Evolutionary conservation across 2,797 vertebrate species (phyloP), one percentile per base, ranked within the genome.

Genomic region (Gambelia wislizenii): DNA sequence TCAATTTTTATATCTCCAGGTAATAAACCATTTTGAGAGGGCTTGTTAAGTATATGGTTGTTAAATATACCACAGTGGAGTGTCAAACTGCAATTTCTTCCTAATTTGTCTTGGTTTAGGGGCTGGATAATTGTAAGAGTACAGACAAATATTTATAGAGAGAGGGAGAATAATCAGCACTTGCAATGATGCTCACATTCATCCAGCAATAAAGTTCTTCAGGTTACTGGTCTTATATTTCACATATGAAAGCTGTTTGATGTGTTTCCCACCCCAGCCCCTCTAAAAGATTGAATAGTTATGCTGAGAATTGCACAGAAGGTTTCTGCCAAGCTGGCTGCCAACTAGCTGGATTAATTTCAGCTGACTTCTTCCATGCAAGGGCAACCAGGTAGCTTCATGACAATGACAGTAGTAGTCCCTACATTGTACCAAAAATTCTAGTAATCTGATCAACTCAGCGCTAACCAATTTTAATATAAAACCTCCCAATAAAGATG

Each of bases 381-480:
- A 0, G 20, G 69, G 42, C 0, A 9, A 20, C 59, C 70, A 0
- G 47, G 86, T 77, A 87, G 82, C 85, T 89, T 54, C 18, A 33
- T 0, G 0, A 84, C 42, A 87, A 30, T 0, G 30, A 89, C 47
- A 33, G 90, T 75, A 69, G 89, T 33, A 0, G 78, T 85, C 88
- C 80, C 89, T 87, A 86, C 0, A 0, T 86, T 61, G 0, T 59
- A 36, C n/a, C 36, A 76, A 0, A 0, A 76, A 20, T 0, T n/a
- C 0, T 76, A 25, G 84, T 89, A 79, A 76, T 83, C n/a, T 52
- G 81, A 49, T 44, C 82, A 83, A 95, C 91, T 91, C 85, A 92
- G 89, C 81, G 90, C 91, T 92, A 95, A 95, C 83, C 0, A 6
- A 93, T 93, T 95, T 94, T 89, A 70, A 88, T 89, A 52, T 85